Evolutionary conservation across 2,888 invertebrate species (phyloP), one percentile per base, ranked within the genome.

Genomic region (Hypercompe scribonia): DNA sequence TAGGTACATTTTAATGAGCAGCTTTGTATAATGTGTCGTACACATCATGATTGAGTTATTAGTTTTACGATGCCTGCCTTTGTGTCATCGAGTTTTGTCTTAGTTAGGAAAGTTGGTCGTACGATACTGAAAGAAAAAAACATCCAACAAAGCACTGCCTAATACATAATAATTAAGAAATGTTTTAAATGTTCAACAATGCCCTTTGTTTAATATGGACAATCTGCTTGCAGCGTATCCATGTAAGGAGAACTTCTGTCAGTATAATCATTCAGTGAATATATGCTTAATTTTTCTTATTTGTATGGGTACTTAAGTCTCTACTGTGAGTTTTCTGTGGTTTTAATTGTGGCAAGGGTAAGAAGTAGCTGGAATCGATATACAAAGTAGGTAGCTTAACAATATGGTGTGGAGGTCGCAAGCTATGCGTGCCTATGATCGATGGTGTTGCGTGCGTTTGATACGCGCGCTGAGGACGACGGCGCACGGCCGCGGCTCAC

Each of bases 341-440:
- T 84, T 79, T 80, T 74, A 77, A 79, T 79, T 68, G 71, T 68
- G 70, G 74, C 70, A 67, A 77, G 74, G 75, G 74, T 81, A 83
- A 85, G 82, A 80, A 81, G 80, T 82, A 84, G 75, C 72, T 77
- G 86, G 89, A 86, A 92, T 93, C 90, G 88, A 90, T 93, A 92
- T 91, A 87, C 86, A 88, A 92, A 92, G 87, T 88, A 87, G 89
- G 90, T 90, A 88, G 86, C 87, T 82, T 84, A 84, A 88, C 83
- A 85, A 85, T 88, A 87, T 89, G 88, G 86, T 89, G 89, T 89
- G 87, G 90, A 89, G 88, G 89, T 90, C 89, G 89, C 86, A 81
- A 77, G 81, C 81, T 81, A 89, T 92, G 93, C 94, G 93, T 94
- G 94, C 84, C 88, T 87, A 88, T 92, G 92, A 92, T 92, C 91